Percentiles rank a stretch among this genome's conserved stretches.
Conservation (phyloP, 2,888 invertebrate genomes). For the Mimumesa dahlbomi region DNA sequence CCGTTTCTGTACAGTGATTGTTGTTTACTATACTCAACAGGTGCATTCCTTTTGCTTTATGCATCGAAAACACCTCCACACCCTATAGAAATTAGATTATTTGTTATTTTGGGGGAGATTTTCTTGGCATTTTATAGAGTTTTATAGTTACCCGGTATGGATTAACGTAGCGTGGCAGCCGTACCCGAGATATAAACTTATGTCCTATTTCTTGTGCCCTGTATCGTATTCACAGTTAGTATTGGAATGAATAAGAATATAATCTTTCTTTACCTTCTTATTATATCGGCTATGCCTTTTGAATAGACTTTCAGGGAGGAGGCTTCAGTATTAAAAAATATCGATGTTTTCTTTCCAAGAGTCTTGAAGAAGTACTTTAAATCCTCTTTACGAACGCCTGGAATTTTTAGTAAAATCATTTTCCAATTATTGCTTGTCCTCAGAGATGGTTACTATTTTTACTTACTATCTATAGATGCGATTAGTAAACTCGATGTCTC, state of each 20-base stretch:
- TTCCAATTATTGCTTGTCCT: background rate
- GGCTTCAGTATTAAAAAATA: slow-evolving; percentile 84
- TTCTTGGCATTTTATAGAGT: background rate
- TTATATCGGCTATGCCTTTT: slow-evolving; percentile 86
- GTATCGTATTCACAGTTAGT: slow-evolving; percentile 29
- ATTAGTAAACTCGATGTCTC: slow-evolving; percentile 86
- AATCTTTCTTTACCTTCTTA: slow-evolving; percentile 79
- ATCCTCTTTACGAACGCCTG: slow-evolving; percentile 83
- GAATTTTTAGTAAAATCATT: background rate
- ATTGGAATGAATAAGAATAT: background rate
- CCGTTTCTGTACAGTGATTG: slow-evolving; percentile 85
- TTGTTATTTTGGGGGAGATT: background rate
- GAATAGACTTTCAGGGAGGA: slow-evolving; percentile 84
- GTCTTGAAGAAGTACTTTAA: slow-evolving; percentile 86
- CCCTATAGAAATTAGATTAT: slow-evolving; percentile 82
- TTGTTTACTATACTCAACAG: slow-evolving; percentile 85
- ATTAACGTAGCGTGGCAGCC: slow-evolving; percentile 87
- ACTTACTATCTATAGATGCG: slow-evolving; percentile 85
- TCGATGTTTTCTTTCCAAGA: slow-evolving; percentile 85
- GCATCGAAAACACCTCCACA: slow-evolving; percentile 86
- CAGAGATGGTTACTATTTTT: slow-evolving; percentile 1
- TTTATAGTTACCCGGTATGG: slow-evolving; percentile 82
- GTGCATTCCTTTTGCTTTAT: slow-evolving; percentile 87
- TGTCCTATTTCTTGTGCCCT: slow-evolving; percentile 79
- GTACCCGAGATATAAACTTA: slow-evolving; percentile 78